Base-by-base conservation (phyloP, 2,888 invertebrate genomes). In the Halictus quadricinctus region DNA sequence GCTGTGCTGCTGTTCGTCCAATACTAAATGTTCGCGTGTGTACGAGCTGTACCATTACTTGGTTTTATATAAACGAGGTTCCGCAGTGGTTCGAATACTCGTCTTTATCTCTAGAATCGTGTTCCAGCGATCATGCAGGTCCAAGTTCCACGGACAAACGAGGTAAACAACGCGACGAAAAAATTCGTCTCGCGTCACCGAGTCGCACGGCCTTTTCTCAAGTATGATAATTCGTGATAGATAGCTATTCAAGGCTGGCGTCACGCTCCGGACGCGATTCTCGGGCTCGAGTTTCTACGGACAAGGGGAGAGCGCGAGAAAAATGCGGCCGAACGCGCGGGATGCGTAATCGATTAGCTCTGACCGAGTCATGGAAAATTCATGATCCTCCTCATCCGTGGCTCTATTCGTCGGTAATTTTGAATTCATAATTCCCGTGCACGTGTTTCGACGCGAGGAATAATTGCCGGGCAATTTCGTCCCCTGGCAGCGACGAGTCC, bases 211-310 rank as follows among this genome's bases (percentile, higher is more conserved):
- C 81, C 73, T 82, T 48, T 46, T 46, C 58, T 87, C 81, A 88
- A 84, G 74, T 89, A 90, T 89, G 90, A 86, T 90, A 90, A 90
- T 90, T 90, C 89, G 89, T 90, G 89, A 87, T 66, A 75, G 80
- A 79, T 79, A 73, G 43, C 81, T 73, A 79, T 77, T 86, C 85
- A 83, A 64, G 58, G 69, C 46, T 73, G 54, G 41, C 75, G 89
- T 88, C 90, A 88, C 88, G 88, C 83, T 82, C 79, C 69, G 73
- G 77, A 54, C 78, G 64, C 81, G 86, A 84, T 87, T 90, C 83
- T 74, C 70, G 21, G 48, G 73, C 72, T 79, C 54, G 70, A 70
- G 85, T 85, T n/a, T 54, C 54, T 86, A 83, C 70, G 84, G 72
- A 87, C 86, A 72, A 69, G 80, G 41, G 58, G 43, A 82, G 75